Evolutionary conservation across 2,888 invertebrate genomes (phyloP).

Genomic region (Neria commutata): DNA sequence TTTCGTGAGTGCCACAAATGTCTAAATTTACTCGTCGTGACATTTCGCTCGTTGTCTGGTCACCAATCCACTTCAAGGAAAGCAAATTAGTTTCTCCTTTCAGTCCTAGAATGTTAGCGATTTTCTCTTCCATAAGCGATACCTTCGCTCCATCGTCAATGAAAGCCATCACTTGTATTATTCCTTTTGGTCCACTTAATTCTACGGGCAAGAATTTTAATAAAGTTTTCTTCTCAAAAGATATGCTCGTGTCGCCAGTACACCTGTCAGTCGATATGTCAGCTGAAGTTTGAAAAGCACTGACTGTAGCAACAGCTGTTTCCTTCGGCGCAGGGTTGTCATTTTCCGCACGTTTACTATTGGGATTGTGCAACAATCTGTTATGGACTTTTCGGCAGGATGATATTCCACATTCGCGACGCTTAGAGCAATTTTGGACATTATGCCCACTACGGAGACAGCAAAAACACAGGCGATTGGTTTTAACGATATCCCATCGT

Average conservation of each 20-base stretch:
- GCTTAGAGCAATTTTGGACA: background rate
- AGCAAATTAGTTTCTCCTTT: background rate
- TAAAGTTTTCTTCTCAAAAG: too few species aligned
- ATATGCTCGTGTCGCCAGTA: too few species aligned
- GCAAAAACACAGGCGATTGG: constrained; percentile 14
- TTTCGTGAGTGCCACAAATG: background rate
- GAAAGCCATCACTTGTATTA: too few species aligned
- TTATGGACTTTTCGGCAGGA: constrained; percentile 1
- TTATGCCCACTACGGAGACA: constrained; percentile 16
- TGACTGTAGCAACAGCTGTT: background rate
- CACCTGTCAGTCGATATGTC: too few species aligned
- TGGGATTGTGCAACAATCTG: too few species aligned
- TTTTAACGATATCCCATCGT: constrained; percentile 16
- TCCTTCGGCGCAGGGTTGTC: too few species aligned
- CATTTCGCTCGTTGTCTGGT: background rate
- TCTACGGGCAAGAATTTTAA: too few species aligned
- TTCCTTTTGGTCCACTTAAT: too few species aligned
- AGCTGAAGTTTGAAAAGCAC: too few species aligned
- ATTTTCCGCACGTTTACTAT: too few species aligned
- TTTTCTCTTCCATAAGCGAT: constrained; percentile 1
- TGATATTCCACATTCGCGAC: background rate
- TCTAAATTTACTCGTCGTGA: background rate
- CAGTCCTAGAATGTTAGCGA: background rate
- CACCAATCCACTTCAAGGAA: constrained; percentile 10
- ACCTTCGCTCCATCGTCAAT: constrained; percentile 11